Evolutionary conservation across 2,888 invertebrate genomes (phyloP).

Genomic region (Cosmopolites sordidus): DNA sequence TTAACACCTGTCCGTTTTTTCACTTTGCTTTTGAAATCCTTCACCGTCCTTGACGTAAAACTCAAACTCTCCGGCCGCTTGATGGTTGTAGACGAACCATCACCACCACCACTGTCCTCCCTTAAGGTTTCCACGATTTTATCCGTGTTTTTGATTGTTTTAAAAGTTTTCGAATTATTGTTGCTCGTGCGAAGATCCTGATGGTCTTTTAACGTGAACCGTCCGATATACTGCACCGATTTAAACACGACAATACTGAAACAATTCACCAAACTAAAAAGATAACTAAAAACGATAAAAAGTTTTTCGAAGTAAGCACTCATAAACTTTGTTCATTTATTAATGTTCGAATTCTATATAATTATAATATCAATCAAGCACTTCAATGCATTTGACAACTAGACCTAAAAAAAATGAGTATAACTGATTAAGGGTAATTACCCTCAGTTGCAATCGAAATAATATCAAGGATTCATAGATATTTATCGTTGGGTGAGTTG

Average conservation of each 20-base stretch:
- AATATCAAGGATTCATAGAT: too few relatives aligned
- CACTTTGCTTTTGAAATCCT: constrained; percentile 16
- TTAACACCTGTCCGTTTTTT: neutral
- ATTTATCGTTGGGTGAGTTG: too few relatives aligned
- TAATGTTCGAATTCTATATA: too few relatives aligned
- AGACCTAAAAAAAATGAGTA: too few relatives aligned
- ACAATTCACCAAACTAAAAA: constrained; percentile 4
- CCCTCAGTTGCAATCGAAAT: too few relatives aligned
- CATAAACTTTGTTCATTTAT: neutral
- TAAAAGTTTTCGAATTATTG: neutral
- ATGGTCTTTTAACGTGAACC: neutral
- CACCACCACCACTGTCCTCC: neutral
- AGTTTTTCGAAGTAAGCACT: neutral
- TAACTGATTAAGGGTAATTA: too few relatives aligned
- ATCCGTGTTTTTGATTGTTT: neutral
- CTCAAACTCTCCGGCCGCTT: constrained; percentile 11
- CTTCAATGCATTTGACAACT: too few relatives aligned
- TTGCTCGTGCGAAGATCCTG: neutral
- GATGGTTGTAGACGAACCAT: neutral
- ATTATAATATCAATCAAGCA: too few relatives aligned
- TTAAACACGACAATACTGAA: neutral
- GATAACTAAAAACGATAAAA: constrained; percentile 4
- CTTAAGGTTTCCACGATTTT: neutral
- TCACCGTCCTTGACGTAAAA: constrained; percentile 12
- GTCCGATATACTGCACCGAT: neutral